Conservation (phyloP, 2,888 invertebrate genomes). For the Urechis unicinctus region DNA sequence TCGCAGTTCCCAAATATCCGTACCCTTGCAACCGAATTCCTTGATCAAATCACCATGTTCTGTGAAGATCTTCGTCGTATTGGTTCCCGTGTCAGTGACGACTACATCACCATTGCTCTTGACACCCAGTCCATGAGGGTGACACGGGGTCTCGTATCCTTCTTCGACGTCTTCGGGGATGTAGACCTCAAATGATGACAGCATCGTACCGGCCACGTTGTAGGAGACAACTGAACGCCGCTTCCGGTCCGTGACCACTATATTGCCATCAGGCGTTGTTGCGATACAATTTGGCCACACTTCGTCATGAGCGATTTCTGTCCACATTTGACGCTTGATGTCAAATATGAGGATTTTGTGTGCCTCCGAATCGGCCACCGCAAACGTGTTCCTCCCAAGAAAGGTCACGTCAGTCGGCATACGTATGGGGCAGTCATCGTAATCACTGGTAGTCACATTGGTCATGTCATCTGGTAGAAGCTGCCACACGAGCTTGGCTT, state of each 20-base stretch:
- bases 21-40: conserved; percentile 24
- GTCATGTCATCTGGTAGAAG: not conserved
- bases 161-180: conserved; percentile 16
- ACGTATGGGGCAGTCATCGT: not conserved
- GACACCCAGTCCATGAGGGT: conserved; percentile 33
- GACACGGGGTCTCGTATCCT: conserved; percentile 28
- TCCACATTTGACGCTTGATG: not conserved
- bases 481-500: not conserved
- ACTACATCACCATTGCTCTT: conserved; percentile 32
- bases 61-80: conserved; percentile 35
- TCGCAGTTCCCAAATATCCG: conserved; percentile 9
- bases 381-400: conserved; percentile 9
- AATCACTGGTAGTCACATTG: conserved; percentile 18
- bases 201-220: conserved; percentile 9
- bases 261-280: conserved; percentile 9
- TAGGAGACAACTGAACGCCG: conserved; percentile 6
- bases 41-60: conserved; percentile 30
- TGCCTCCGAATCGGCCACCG: conserved; percentile 17
- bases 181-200: conserved; percentile 7
- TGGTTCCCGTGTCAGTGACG: conserved; percentile 36
- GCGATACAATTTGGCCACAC: conserved; percentile 19
- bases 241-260: conserved; percentile 16
- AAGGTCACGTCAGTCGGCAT: conserved; percentile 16
- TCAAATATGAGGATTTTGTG: conserved; percentile 14
- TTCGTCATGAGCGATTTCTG: conserved; percentile 1